A percentile compares a stretch with the other conserved stretches of the same genome.
These are phyloP conservation scores for Sminthurides aquaticus DNA, from an alignment of 2,888 invertebrate genomes.

Conservation along the genomic window DNA sequence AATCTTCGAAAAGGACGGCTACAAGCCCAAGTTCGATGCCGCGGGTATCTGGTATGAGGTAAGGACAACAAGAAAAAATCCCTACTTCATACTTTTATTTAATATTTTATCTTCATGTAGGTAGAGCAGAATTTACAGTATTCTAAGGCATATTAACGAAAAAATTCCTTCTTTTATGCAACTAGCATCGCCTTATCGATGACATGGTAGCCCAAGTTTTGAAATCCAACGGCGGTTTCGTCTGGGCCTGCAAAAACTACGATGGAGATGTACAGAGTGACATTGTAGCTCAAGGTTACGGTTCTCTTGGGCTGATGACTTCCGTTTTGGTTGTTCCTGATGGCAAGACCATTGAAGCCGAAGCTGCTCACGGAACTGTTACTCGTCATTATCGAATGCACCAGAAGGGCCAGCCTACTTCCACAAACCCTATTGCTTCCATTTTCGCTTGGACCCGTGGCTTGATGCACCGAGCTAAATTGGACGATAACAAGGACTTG, in stretches of 20 bases:
- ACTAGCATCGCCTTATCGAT: conserved; percentile 70
- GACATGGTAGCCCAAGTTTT: conserved; percentile 84
- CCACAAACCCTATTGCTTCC: conserved; percentile 87
- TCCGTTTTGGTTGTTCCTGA: conserved; percentile 62
- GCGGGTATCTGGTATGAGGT: conserved; percentile 76
- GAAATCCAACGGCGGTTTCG: conserved; percentile 76
- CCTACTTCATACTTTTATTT: no score
- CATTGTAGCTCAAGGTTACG: conserved; percentile 68
- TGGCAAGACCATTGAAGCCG: no score
- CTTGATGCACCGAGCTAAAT: conserved; percentile 69
- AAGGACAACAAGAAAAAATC: no score
- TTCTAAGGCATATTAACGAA: no score
- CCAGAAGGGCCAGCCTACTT: conserved; percentile 57
- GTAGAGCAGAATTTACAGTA: no score
- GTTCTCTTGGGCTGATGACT: conserved; percentile 75
- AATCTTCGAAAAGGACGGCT: conserved; percentile 69
- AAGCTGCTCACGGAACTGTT: no score
- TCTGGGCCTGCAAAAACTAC: conserved; percentile 85
- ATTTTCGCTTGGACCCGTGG: no score
- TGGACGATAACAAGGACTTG: conserved; percentile 72
- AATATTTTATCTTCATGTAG: no score
- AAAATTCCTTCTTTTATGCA: neutral
- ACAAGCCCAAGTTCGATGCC: conserved; percentile 65
- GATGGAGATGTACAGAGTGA: conserved; percentile 88
- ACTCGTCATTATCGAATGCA: conserved; percentile 65